A percentile compares a stretch with the other conserved stretches of the same genome.
phyloP scores from a whole-genome alignment of 2,113 vertebrate species.

The Chamaea fasciata region DNA sequence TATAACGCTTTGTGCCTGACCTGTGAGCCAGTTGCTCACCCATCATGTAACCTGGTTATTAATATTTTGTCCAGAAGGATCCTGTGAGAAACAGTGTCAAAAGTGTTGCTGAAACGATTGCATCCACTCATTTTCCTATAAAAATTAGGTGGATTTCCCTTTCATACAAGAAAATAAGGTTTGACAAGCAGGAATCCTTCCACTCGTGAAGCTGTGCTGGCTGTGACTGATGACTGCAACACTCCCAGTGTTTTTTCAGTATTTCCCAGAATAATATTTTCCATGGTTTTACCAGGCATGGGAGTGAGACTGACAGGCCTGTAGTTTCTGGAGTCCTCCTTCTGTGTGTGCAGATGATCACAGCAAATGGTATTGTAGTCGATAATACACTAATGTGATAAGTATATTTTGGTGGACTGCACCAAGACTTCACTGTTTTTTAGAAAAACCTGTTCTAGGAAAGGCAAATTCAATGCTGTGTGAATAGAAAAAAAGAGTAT shows the following conservation, averaged over 20 bases:
- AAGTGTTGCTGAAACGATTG: not conserved
- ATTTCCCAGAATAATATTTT: not conserved
- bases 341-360: not conserved
- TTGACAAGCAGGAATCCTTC: not conserved
- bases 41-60: not conserved
- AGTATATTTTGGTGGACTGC: not conserved
- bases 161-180: not conserved
- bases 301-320: not conserved
- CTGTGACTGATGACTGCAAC: fast-evolving
- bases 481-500: not conserved
- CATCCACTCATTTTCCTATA: not conserved
- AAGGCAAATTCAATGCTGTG: not conserved
- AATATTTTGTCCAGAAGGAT: not conserved
- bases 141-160: not conserved
- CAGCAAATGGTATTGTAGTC: not conserved
- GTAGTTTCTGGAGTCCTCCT: not conserved
- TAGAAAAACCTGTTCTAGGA: not conserved
- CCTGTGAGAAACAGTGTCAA: fast-evolving
- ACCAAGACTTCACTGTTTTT: not conserved
- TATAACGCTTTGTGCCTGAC: not conserved
- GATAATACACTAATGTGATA: not conserved
- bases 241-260: not conserved
- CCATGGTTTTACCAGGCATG: not conserved
- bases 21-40: not conserved
- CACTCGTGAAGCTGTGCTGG: not conserved